phyloP scores from a whole-genome alignment of 2,888 invertebrate species.

The Acronicta alni region DNA sequence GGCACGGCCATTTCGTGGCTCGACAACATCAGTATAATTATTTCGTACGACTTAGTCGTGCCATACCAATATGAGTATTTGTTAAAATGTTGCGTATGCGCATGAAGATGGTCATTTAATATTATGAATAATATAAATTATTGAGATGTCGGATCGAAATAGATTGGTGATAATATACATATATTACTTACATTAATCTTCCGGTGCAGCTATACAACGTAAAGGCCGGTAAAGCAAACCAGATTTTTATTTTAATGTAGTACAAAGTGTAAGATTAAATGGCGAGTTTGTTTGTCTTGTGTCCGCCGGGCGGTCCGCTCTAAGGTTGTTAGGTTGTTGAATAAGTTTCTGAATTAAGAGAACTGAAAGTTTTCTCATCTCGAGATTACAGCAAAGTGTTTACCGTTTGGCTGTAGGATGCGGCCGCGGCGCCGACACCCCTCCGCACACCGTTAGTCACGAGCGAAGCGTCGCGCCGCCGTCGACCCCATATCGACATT shows the following conservation, averaged over 20 bases:
- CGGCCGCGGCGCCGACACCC: slow-evolving; percentile 75
- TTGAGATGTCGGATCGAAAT: background rate
- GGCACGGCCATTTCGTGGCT: background rate
- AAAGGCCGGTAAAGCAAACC: slow-evolving; percentile 42
- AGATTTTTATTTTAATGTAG: slow-evolving; percentile 71
- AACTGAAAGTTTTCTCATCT: slow-evolving; percentile 90
- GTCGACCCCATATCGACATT: slow-evolving; percentile 38
- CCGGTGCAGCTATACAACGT: background rate
- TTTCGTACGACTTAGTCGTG: background rate
- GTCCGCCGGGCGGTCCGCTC: slow-evolving; percentile 85
- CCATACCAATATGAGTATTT: background rate
- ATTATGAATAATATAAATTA: background rate
- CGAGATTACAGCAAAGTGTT: slow-evolving; percentile 90
- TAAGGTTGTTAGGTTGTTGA: slow-evolving; percentile 90
- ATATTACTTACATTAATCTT: slow-evolving; percentile 14
- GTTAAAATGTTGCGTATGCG: no score
- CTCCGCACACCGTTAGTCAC: slow-evolving; percentile 46
- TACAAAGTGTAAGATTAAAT: slow-evolving; percentile 82
- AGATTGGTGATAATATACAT: background rate
- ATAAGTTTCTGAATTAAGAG: slow-evolving; percentile 90
- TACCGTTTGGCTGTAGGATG: slow-evolving; percentile 89
- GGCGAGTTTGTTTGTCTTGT: slow-evolving; percentile 86
- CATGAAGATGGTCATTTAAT: no score
- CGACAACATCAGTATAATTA: background rate
- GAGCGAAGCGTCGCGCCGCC: slow-evolving; percentile 2